Conservation (phyloP, 2,888 invertebrate genomes). For the Cataglyphis altisquamis region DNA sequence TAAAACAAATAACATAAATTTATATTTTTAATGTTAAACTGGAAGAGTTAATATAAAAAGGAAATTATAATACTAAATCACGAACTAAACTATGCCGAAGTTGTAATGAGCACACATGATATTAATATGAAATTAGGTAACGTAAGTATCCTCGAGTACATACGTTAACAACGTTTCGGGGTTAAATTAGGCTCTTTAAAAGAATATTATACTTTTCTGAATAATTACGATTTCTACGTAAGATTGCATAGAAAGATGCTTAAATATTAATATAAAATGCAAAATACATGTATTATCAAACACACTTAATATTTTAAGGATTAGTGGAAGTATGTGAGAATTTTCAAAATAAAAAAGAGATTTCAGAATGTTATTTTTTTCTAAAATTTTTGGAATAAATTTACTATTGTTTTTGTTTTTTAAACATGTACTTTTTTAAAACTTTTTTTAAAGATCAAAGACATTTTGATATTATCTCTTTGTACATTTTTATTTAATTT, state of each 20-base stretch:
- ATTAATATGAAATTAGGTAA: slow-evolving; percentile 22
- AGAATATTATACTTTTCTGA: background rate
- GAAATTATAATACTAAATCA: background rate
- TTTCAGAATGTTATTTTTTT: background rate
- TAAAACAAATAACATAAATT: background rate
- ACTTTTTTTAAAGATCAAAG: background rate
- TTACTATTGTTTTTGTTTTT: background rate
- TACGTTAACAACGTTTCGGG: background rate
- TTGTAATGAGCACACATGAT: slow-evolving; percentile 1
- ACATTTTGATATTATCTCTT: background rate
- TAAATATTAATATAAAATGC: background rate
- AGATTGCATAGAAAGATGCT: background rate
- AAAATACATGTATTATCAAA: background rate
- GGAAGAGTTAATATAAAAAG: background rate
- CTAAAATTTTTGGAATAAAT: background rate
- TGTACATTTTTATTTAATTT: background rate
- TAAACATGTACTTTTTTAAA: background rate
- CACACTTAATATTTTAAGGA: background rate
- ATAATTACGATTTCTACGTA: slow-evolving; percentile 6
- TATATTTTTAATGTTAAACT: background rate
- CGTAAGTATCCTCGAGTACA: slow-evolving; percentile 3
- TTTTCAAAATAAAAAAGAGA: background rate
- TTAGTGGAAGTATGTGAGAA: background rate
- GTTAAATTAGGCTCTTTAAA: background rate
- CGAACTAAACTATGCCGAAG: background rate